Conservation (phyloP, 2,888 invertebrate species). For the Papilio gigon region DNA sequence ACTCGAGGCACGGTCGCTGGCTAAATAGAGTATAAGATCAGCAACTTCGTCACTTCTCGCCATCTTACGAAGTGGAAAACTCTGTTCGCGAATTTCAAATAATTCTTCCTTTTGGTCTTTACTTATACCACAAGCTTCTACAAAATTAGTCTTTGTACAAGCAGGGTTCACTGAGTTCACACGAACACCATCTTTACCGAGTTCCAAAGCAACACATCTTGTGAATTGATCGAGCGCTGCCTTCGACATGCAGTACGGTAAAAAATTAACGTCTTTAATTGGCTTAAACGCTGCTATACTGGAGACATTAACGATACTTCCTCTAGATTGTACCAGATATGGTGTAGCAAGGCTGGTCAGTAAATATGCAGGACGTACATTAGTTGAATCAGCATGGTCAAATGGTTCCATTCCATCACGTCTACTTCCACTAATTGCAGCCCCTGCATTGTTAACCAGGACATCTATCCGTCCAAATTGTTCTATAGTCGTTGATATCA, state of each 20-base stretch:
- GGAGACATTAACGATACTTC: conserved; percentile 95
- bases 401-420: conserved; percentile 91
- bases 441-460: conserved; percentile 93
- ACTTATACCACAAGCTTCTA: conserved; percentile 86
- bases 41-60: conserved; percentile 93
- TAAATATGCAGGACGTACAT: conserved; percentile 89
- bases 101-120: conserved; percentile 84
- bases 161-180: conserved; percentile 97
- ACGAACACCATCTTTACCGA: conserved; percentile 88
- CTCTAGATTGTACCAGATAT: conserved; percentile 89
- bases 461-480: conserved; percentile 88
- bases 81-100: conserved; percentile 88
- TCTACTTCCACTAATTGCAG: conserved; percentile 88
- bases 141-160: conserved; percentile 88
- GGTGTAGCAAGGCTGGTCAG: conserved; percentile 92
- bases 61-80: conserved; percentile 93
- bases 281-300: conserved; percentile 91
- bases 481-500: conserved; percentile 85
- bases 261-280: conserved; percentile 84
- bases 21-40: conserved; percentile 93
- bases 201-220: conserved; percentile 91
- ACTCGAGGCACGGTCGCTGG: conserved; percentile 92
- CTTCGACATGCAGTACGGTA: conserved; percentile 96
- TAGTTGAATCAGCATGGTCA: conserved; percentile 92
- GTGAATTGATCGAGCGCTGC: conserved; percentile 97